Percentiles rank a stretch among this genome's conserved stretches.
These are phyloP conservation scores for Florisuga fusca DNA, from an alignment of 2,797 vertebrate species.

Conservation along the genomic window DNA sequence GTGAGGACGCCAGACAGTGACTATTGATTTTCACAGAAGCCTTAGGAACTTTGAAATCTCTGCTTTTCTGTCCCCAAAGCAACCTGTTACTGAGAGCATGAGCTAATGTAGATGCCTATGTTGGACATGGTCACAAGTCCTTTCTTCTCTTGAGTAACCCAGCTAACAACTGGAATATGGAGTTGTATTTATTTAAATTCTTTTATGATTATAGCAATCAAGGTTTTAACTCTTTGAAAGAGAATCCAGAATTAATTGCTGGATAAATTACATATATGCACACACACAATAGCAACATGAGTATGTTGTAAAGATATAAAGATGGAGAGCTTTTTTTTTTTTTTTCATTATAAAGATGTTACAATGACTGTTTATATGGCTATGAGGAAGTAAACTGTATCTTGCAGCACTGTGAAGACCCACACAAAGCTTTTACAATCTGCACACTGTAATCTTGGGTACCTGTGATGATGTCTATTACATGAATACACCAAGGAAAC, in stretches of 20 bases:
- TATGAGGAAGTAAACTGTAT: background rate
- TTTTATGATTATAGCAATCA: background rate
- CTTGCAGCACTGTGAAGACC: background rate
- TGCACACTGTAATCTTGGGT: background rate
- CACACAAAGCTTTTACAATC: background rate
- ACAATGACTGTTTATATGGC: background rate
- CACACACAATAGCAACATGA: background rate
- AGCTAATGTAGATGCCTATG: background rate
- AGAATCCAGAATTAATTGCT: background rate
- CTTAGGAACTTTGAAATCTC: background rate
- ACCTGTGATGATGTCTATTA: accelerated
- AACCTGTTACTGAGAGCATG: background rate
- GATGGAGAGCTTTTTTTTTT: background rate
- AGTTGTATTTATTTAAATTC: background rate
- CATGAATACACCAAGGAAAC: background rate
- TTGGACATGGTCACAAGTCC: background rate
- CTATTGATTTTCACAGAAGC: background rate
- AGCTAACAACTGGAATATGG: background rate
- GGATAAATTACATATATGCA: background rate
- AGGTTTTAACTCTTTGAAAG: background rate
- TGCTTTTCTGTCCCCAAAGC: background rate
- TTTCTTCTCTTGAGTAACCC: background rate
- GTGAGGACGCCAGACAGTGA: background rate
- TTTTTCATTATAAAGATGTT: background rate
- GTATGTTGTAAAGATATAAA: background rate